Evolutionary conservation across 1,140 invertebrate species (phyloP), one percentile per base, ranked within the genome.

Genomic region (Aphelenchoides avenae): DNA sequence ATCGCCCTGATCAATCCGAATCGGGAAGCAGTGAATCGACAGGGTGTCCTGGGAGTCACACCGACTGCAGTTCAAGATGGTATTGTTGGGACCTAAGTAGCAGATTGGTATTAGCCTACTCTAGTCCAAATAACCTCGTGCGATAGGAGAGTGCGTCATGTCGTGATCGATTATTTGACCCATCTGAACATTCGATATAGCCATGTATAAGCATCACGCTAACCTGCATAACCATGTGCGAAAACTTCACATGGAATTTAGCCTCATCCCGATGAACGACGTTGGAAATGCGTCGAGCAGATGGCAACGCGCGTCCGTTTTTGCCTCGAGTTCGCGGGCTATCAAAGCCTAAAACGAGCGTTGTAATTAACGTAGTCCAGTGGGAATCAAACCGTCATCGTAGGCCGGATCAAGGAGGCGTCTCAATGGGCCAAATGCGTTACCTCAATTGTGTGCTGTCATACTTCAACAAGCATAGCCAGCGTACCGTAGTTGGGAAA

Each of bases 131-230:
- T 29, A 39, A 78, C 87, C 83, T 71, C 88, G 87, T 61, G 89
- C 87, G 50, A 89, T 87, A 0, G 89, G 89, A 1, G 89, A 91
- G 82, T 91, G 86, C 1, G 89, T 91, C 18, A 92, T 80, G 77
- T 93, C 89, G 76, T 92, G 89, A 77, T 92, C 89, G 4, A 92
- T 69, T 66, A 92, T 89, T 71, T 92, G 89, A 2, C 77, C 81
- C 68, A 1, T 87, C 30, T 68, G 65, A 7, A 6, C 41, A 7
- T 43, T 6, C 7, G 18, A 6, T 43, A 43, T 20, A 15, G 15
- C n/a, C n/a, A n/a, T n/a, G n/a, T n/a, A n/a, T n/a, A n/a, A n/a
- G n/a, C n/a, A n/a, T 7, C 71, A 91, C 89, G 2, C 78, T 82
- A 69, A 1, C 87, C 52, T 75, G 72, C 72, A 75, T 75, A 0